A percentile compares a stretch with the other conserved stretches of the same genome.
Conservation (phyloP, 2,888 invertebrate genomes). For the Microplitis manilae region DNA sequence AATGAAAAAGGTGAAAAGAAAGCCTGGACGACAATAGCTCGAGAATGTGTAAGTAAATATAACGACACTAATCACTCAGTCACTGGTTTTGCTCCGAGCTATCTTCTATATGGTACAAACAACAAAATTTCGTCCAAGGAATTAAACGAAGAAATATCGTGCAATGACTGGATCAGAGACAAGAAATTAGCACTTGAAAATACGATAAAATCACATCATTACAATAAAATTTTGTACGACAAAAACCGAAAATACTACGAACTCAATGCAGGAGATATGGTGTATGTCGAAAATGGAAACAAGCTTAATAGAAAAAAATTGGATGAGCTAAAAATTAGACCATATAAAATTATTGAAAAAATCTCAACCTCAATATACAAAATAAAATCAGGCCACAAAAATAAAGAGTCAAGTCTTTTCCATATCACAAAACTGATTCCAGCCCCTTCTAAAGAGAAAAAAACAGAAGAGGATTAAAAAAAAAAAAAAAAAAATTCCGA, state of each 20-base stretch:
- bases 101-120: slow-evolving; percentile 52
- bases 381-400: slow-evolving; percentile 45
- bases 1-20: slow-evolving; percentile 49
- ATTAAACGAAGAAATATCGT: slow-evolving; percentile 44
- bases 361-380: slow-evolving; percentile 51
- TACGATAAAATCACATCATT: slow-evolving; percentile 50
- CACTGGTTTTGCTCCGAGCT: slow-evolving; percentile 51
- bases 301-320: slow-evolving; percentile 54
- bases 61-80: slow-evolving; percentile 54
- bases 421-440: not conserved
- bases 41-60: slow-evolving; percentile 53
- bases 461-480: not conserved
- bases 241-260: slow-evolving; percentile 50
- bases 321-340: slow-evolving; percentile 53
- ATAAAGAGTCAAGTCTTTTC: slow-evolving; percentile 26
- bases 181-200: slow-evolving; percentile 53
- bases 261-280: slow-evolving; percentile 55
- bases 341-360: slow-evolving; percentile 50
- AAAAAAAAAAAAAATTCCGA: not conserved
- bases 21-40: slow-evolving; percentile 55
- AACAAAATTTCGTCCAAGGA: slow-evolving; percentile 43
- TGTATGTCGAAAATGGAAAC: slow-evolving; percentile 56
- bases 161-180: slow-evolving; percentile 44
- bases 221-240: slow-evolving; percentile 54
- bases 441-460: not conserved